Base-by-base conservation (phyloP, 2,113 vertebrate species). In the Verasper variegatus region DNA sequence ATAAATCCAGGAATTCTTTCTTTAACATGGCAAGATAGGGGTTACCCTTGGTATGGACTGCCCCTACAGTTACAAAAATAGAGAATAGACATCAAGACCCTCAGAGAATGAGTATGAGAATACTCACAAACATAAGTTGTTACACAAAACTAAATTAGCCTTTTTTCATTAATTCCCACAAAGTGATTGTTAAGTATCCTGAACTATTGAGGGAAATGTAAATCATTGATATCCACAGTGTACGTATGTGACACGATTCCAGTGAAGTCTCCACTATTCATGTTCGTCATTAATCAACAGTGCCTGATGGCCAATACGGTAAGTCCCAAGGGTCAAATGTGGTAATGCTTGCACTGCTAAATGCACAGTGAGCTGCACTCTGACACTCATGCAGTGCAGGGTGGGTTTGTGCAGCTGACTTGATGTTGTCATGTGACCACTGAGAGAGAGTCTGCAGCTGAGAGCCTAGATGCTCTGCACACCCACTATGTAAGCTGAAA, bases 401-500 rank as follows among this genome's bases (percentile, higher is more conserved):
- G 15, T 26, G n/a, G 37, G 26, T 52, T 56, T 21, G 12, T 71
- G 60, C 24, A 49, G n/a, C 47, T 57, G 76, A 60, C 24, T 14
- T 35, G 69, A 23, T 23, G 7, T 23, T 71, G 13, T 72, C 18
- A 23, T 35, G 18, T 37, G 24, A 60, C 45, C 4, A 54, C n/a
- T 24, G 20, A 24, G 31, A 31, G 31, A 31, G 31, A 31, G 31
- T 31, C 31, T 31, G 17, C 14, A 64, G 27, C 27, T 37, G 23
- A 26, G 14, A 59, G 18, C 26, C 21, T n/a, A 23, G 23, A 17
- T 11, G 24, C 2, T 14, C 45, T 55, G 70, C n/a, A 54, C 31
- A 55, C 10, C 58, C 3, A 18, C n/a, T 40, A 8, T 0, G 0
- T 15, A 8, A 42, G 40, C 27, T 18, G 13, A 40, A 2, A 5